A percentile compares a stretch with the other conserved stretches of the same genome.
Conservation (phyloP, 2,888 invertebrate species). For the Nebria brevicollis region DNA sequence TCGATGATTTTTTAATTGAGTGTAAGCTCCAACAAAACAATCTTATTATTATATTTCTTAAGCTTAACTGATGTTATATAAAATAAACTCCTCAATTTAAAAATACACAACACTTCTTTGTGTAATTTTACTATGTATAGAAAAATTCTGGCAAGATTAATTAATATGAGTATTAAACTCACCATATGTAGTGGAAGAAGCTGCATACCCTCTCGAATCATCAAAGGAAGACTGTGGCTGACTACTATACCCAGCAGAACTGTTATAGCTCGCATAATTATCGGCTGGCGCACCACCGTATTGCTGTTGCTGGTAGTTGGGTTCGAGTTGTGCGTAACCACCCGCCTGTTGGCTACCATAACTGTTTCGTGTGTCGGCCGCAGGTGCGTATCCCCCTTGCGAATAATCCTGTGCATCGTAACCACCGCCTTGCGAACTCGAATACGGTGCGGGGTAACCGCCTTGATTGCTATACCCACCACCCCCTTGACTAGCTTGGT, state of each 20-base stretch:
- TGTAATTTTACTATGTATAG: not conserved
- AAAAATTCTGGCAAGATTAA: not conserved
- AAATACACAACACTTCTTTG: not conserved
- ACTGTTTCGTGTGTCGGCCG: constrained; percentile 40
- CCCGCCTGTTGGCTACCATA: constrained; percentile 48
- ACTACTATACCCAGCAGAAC: constrained; percentile 48
- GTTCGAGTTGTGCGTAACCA: constrained; percentile 48
- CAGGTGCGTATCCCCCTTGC: constrained; percentile 47
- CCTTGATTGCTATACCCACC: constrained; percentile 9
- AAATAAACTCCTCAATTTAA: no score
- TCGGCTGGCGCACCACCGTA: constrained; percentile 48
- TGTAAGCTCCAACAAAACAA: no score
- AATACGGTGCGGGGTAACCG: constrained; percentile 2
- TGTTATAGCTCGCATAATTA: constrained; percentile 49
- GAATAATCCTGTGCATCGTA: constrained; percentile 36
- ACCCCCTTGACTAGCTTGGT: constrained; percentile 26
- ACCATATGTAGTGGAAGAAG: constrained; percentile 50
- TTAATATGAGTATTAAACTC: constrained; percentile 19
- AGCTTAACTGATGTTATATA: no score
- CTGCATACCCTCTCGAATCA: constrained; percentile 49
- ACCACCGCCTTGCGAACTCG: constrained; percentile 34
- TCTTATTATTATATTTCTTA: no score
- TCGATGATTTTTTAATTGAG: not conserved
- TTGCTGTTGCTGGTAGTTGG: constrained; percentile 48
- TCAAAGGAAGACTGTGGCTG: constrained; percentile 49